phyloP scores from a whole-genome alignment of 2,797 vertebrate species.

The Tamandua tetradactyla region DNA sequence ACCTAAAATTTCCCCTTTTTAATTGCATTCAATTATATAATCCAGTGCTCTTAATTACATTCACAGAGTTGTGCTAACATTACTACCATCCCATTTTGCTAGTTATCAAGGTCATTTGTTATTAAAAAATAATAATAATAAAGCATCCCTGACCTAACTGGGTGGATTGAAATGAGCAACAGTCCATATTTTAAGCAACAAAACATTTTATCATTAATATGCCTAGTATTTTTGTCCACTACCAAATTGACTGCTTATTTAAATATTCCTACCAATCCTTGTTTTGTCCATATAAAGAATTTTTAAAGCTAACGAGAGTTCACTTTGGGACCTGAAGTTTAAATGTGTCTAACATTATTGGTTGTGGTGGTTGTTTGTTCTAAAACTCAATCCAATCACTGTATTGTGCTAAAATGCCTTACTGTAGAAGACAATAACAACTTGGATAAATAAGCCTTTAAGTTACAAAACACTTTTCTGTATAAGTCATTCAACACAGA shows the following conservation, averaged over 20 bases:
- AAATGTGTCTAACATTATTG: neutral
- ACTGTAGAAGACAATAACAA: neutral
- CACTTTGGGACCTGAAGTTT: neutral
- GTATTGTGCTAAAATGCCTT: neutral
- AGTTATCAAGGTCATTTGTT: neutral
- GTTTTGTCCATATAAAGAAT: neutral
- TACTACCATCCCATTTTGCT: neutral
- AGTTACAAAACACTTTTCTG: slow-evolving; percentile 22
- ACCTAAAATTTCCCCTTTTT: no score
- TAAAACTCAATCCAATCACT: neutral
- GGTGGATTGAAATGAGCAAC: neutral
- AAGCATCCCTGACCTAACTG: neutral
- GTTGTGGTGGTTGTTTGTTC: neutral
- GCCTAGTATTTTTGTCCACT: neutral
- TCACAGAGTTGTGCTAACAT: no score
- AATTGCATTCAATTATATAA: no score
- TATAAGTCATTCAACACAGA: neutral
- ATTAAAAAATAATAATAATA: neutral
- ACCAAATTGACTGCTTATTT: neutral
- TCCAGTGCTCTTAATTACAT: no score
- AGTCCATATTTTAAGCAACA: neutral
- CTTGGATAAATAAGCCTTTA: neutral
- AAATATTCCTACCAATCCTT: neutral
- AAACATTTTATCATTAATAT: slow-evolving; percentile 5
- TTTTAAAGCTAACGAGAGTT: neutral